Base-by-base conservation (phyloP, 2,797 vertebrate genomes). In the Urosaurus nigricauda region DNA sequence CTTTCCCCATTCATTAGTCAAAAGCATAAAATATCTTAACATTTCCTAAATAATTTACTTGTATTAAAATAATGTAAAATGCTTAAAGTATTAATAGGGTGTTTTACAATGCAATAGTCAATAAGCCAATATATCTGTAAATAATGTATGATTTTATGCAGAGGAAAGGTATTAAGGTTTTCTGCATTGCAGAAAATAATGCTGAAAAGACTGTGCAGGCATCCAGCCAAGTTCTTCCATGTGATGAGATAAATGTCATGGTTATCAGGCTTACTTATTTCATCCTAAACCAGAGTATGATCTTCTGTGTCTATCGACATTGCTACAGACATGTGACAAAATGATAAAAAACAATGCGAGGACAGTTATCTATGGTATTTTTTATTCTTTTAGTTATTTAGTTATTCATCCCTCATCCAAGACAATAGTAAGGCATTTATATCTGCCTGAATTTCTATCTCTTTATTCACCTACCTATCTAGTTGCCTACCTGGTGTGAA, bases 11-110 rank as follows among this genome's bases (percentile, higher is more conserved):
- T 96, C 94, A 96, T 96, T 96, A 97, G 94, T 96, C 96, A 96
- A 74, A 96, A 94, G 92, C 92, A 95, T 95, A 95, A 96, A 96
- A 84, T 92, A 95, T 96, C 94, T 96, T 93, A 96, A 90, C 87
- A n/a, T 95, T 95, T 92, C 93, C 90, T 97, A 96, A 97, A 97
- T 97, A 96, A 97, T 97, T 97, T 95, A 97, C 94, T 96, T 82
- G 85, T 94, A 92, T 95, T 95, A 96, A 96, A 97, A 97, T 96
- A 96, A 96, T 96, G 95, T 85, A 91, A 96, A 95, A 96, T 84
- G 89, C 93, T 96, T 97, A 94, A 97, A 97, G 96, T 95, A 93
- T 96, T 97, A 95, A 97, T 95, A 95, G 92, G 89, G 90, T 92
- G 73, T 94, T 97, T 96, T 94, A 93, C 73, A 94, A 91, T 93